These are phyloP conservation scores for Pomacea maculata DNA, from an alignment of 1,140 invertebrate species.

Conservation along the genomic window DNA sequence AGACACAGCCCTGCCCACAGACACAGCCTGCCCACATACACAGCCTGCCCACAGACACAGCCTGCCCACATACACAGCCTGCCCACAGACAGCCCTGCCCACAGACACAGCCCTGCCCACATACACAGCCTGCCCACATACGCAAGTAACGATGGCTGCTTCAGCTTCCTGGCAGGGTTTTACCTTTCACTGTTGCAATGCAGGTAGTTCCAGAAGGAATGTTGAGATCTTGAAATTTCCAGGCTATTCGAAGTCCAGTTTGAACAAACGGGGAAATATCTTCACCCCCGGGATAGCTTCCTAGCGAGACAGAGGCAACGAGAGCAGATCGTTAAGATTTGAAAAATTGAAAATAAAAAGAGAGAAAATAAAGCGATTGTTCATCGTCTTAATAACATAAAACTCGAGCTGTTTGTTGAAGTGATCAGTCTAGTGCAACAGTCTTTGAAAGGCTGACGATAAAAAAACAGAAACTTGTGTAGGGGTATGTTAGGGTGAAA, in stretches of 20 bases:
- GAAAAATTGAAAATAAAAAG: too few relatives aligned
- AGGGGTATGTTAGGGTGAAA: too few relatives aligned
- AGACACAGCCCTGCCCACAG: too few relatives aligned
- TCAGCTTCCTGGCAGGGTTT: background rate
- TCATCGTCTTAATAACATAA: too few relatives aligned
- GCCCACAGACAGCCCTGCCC: too few relatives aligned
- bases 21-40: background rate
- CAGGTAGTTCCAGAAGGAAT: slow-evolving; percentile 21
- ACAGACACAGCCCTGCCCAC: background rate
- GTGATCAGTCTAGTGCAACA: too few relatives aligned
- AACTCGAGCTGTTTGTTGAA: too few relatives aligned
- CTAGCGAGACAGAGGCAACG: slow-evolving; percentile 7
- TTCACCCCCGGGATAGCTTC: slow-evolving; percentile 14
- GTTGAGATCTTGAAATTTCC: slow-evolving; percentile 8
- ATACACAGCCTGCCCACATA: background rate
- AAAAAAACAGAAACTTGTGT: too few relatives aligned
- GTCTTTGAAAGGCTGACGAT: too few relatives aligned
- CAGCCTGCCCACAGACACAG: too few relatives aligned
- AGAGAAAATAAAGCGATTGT: too few relatives aligned
- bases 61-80: background rate
- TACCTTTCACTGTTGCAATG: slow-evolving; percentile 34
- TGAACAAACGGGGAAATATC: slow-evolving; percentile 17
- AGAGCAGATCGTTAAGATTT: too few relatives aligned
- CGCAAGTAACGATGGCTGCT: background rate
- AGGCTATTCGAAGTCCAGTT: slow-evolving; percentile 16